Evolutionary conservation across 2,888 invertebrate species (phyloP).

Genomic region (Poecilobothrus nobilitatus): DNA sequence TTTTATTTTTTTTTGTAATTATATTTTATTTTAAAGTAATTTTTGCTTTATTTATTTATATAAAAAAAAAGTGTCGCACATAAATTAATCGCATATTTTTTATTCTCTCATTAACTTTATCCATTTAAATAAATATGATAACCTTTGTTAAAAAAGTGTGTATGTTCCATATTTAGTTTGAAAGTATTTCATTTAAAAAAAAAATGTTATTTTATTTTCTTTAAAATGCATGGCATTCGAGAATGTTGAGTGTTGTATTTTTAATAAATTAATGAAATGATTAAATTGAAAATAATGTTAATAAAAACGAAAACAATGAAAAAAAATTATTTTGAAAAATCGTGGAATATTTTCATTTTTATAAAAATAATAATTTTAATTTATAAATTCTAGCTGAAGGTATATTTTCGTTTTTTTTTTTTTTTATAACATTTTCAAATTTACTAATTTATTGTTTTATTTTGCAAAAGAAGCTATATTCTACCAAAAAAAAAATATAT

Average conservation of each 20-base stretch:
- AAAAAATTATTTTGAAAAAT: too few species aligned
- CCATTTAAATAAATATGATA: background rate
- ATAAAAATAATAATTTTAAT: too few species aligned
- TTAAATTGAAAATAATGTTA: too few species aligned
- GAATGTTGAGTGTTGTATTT: background rate
- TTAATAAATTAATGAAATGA: too few species aligned
- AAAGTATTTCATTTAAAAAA: background rate
- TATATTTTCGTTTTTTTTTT: background rate
- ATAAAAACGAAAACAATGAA: too few species aligned
- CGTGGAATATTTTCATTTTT: too few species aligned
- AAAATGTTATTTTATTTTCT: background rate
- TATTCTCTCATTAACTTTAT: background rate
- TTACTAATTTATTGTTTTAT: background rate
- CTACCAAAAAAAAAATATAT: background rate
- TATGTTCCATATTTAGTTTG: background rate
- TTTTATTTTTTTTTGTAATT: background rate
- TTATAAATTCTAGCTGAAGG: background rate
- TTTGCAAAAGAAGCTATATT: constrained; percentile 1
- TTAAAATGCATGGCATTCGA: background rate
- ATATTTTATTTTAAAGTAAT: background rate
- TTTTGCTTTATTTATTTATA: constrained; percentile 1
- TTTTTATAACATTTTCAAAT: background rate
- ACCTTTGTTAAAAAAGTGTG: background rate
- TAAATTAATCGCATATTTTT: constrained; percentile 1
- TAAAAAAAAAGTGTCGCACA: background rate